phyloP scores from a whole-genome alignment of 2,888 invertebrate species.

The Drosophila acutilabella region DNA sequence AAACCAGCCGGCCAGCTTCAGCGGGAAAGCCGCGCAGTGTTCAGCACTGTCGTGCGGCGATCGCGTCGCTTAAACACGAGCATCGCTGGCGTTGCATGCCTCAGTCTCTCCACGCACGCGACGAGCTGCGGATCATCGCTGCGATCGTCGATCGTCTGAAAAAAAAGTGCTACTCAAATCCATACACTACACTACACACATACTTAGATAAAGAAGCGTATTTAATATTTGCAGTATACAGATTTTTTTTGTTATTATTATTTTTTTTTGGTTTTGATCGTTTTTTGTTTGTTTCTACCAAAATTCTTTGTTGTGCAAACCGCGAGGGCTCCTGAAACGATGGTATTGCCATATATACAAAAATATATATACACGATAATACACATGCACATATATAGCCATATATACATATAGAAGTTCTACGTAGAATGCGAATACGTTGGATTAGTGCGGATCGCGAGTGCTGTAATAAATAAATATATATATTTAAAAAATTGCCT shows the following conservation, averaged over 20 bases:
- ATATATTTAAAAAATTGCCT: too few relatives aligned
- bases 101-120: slow-evolving; percentile 66
- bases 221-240: slow-evolving; percentile 33
- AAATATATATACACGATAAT: slow-evolving; percentile 9
- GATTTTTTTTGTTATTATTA: slow-evolving; percentile 8
- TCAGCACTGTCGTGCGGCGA: slow-evolving; percentile 37
- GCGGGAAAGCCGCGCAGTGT: slow-evolving; percentile 3
- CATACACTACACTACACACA: slow-evolving; percentile 10
- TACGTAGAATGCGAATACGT: slow-evolving; percentile 44
- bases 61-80: slow-evolving; percentile 47
- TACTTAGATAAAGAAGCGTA: slow-evolving; percentile 39
- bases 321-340: slow-evolving; percentile 59
- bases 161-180: slow-evolving; percentile 42
- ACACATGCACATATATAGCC: too few relatives aligned
- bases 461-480: slow-evolving; percentile 26
- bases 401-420: slow-evolving; percentile 23
- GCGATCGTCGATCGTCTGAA: slow-evolving; percentile 46
- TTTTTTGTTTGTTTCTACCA: slow-evolving; percentile 25
- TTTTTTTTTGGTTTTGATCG: slow-evolving; percentile 19
- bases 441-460: slow-evolving; percentile 49
- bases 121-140: slow-evolving; percentile 65
- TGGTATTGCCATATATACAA: slow-evolving; percentile 55
- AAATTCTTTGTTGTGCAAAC: slow-evolving; percentile 26
- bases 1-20: not conserved
- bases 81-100: slow-evolving; percentile 54